phyloP scores from a whole-genome alignment of 2,113 vertebrate genomes.

The human region GRCh38 chr6:127027501-127028000 shows the following conservation, averaged over 20 bases:
- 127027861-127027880: neutral
- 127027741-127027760: neutral
- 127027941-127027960: neutral
- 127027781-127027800: neutral
- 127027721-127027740: neutral
- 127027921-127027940: neutral
- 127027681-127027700: neutral
- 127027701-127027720: neutral
- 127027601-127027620: neutral
- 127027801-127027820: neutral
- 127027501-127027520: neutral
- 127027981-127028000: neutral
- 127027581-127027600: neutral
- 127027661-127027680: neutral
- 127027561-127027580: neutral
- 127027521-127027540: neutral
- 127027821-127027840: neutral
- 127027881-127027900: neutral
- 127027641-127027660: neutral
- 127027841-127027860: neutral
- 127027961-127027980: neutral
- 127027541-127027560: neutral
- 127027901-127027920: neutral
- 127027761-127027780: neutral
- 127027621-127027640: neutral